phyloP scores from a whole-genome alignment of 2,888 invertebrate species.

The Polydesmus complanatus region DNA sequence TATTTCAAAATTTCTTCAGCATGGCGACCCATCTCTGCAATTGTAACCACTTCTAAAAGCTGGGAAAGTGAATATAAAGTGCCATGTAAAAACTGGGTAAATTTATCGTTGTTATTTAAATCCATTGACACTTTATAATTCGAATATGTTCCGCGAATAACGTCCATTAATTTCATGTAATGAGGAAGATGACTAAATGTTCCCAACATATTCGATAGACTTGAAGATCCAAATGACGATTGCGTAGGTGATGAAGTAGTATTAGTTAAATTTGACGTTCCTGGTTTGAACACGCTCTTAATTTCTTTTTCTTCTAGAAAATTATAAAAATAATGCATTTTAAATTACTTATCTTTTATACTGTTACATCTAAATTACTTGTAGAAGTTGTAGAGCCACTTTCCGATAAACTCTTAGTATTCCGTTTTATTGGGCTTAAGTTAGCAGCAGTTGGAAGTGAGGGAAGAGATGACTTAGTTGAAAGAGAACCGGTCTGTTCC shows the following conservation, averaged over 20 bases:
- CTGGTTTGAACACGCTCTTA: slow-evolving; percentile 21
- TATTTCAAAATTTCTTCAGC: slow-evolving; percentile 69
- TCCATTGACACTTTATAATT: slow-evolving; percentile 78
- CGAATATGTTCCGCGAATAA: slow-evolving; percentile 62
- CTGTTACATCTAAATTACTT: not conserved
- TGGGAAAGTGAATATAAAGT: slow-evolving; percentile 40
- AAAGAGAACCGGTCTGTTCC: slow-evolving; percentile 41
- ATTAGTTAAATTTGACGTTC: slow-evolving; percentile 2
- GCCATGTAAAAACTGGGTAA: slow-evolving; percentile 48
- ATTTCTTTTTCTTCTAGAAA: slow-evolving; percentile 28
- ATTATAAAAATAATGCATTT: not conserved
- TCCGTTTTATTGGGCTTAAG: slow-evolving; percentile 34
- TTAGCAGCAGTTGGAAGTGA: slow-evolving; percentile 32
- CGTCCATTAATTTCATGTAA: slow-evolving; percentile 72
- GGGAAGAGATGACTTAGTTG: slow-evolving; percentile 39
- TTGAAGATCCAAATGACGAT: not conserved
- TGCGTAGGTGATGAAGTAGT: not conserved
- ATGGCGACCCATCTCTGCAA: slow-evolving; percentile 53
- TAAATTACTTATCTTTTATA: not conserved
- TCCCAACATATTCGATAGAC: slow-evolving; percentile 19
- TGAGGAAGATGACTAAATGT: slow-evolving; percentile 46
- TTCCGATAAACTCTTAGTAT: slow-evolving; percentile 26
- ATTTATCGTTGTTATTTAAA: slow-evolving; percentile 56
- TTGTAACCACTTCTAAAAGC: slow-evolving; percentile 51
- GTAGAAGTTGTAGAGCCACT: not conserved